Base-by-base conservation (phyloP, 1,140 invertebrate genomes). In the Macrotrachela quadricornifera region DNA sequence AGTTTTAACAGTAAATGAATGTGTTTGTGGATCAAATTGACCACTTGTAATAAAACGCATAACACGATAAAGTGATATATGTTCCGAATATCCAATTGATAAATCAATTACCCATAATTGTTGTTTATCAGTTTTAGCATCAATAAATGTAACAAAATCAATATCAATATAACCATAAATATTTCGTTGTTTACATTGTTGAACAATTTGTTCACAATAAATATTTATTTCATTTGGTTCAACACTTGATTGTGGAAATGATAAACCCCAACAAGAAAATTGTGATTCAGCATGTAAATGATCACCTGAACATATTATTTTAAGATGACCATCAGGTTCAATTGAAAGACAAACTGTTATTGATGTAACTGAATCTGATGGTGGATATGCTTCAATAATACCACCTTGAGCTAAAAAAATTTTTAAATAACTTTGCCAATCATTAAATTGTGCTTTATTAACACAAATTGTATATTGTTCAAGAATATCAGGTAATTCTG, bases 81-180 rank as follows among this genome's bases (percentile, higher is more conserved):
- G 62, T 54, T 69, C 65, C 49, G 61, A 64, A 57, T 70, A 69
- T 38, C 61, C 58, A 30, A 71, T 56, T 53, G 62, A 61, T 43
- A 71, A 57, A 56, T 69, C 67, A 16, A 65, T 55, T 13, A 64
- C 64, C 68, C 68, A 70, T 30, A 68, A 50, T 49, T 58, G 55
- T 54, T 70, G 68, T n/a, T 63, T 57, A 55, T 64, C 68, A 37
- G 63, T 61, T 55, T 61, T 60, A 11, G 61, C 56, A 57, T 68
- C 56, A 49, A 70, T 68, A 56, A 67, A 71, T 16, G 69, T 71
- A 16, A 67, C 66, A 65, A 71, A 70, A 50, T 68, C 64, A 17
- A 70, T 56, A 21, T 61, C 56, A 49, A 67, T 57, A 54, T 69
- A 66, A 54, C 69, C 69, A 39, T 68, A 57, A 42, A 71, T 64